Evolutionary conservation across 2,888 invertebrate genomes (phyloP), one percentile per base, ranked within the genome.

Genomic region (Apodemia duryi): DNA sequence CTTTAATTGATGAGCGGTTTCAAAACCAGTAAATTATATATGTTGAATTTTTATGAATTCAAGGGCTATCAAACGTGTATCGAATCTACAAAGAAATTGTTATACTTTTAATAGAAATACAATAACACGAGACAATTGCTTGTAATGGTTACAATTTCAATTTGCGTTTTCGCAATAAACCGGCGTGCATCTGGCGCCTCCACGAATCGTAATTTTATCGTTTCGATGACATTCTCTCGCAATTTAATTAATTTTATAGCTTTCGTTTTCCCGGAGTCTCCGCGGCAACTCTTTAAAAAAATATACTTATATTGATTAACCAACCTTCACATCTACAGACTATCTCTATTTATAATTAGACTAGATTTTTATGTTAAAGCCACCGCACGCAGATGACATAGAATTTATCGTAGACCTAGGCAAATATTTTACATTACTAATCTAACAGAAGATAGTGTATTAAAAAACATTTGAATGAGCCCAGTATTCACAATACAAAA

Each of bases 161-260:
- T 91, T 91, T 90, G 82, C 84, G 78, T 76, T 69, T 73, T 74
- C 71, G 80, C 80, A 74, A 87, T 91, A 91, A 91, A 91, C 75
- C 72, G 69, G 71, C 77, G 76, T 79, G 84, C 88, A 89, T 86
- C 86, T 90, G 88, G 84, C 85, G 85, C 83, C 86, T 81, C 74
- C 69, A 72, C 74, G 82, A 84, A 88, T 86, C 82, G 88, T 86
- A 81, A 85, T 87, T 88, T 87, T 88, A 89, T 88, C 74, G 79
- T 71, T 74, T 67, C 74, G 77, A 84, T 86, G 88, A 83, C 82
- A 83, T 84, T 84, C 76, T 74, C 76, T 72, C 79, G 82, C 81
- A 80, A 78, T 87, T 83, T 85, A 86, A 90, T 88, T 88, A 86
- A 78, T 75, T 80, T 88, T 88, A 84, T 85, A 82, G 71, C 68